A percentile compares a stretch with the other conserved stretches of the same genome.
These are phyloP conservation scores for Acrocephalus arundinaceus DNA, from an alignment of 2,113 vertebrate genomes.

Conservation along the genomic window DNA sequence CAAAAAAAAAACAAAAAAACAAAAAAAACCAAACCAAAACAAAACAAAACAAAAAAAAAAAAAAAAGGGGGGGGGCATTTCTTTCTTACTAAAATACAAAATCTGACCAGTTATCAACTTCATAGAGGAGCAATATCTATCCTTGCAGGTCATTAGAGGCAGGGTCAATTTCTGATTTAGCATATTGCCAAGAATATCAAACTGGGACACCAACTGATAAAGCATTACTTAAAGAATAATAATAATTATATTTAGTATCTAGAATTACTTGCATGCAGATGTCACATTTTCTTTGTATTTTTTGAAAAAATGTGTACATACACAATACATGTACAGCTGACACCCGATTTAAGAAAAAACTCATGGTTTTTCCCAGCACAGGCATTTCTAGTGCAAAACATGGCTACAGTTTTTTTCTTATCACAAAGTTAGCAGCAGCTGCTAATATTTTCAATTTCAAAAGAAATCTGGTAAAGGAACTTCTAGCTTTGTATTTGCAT, in stretches of 20 bases:
- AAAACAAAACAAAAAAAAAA: no score
- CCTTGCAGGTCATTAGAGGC: background rate
- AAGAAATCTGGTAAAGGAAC: background rate
- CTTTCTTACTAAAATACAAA: background rate
- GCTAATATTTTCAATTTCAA: background rate
- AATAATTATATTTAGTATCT: background rate
- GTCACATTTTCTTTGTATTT: background rate
- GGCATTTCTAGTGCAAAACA: background rate
- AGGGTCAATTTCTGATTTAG: background rate
- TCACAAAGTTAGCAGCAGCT: background rate
- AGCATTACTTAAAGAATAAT: background rate
- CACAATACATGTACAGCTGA: rapidly evolving
- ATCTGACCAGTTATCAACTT: background rate
- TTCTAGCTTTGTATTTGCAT: background rate
- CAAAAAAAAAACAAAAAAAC: background rate
- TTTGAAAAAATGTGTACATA: background rate
- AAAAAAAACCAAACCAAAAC: background rate
- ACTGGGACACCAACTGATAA: background rate
- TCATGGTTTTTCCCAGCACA: background rate
- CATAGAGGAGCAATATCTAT: background rate
- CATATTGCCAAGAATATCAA: background rate
- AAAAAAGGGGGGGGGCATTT: background rate
- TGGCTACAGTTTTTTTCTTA: background rate
- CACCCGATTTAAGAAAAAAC: background rate
- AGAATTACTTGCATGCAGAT: background rate